These are phyloP conservation scores for Otolemur garnettii DNA, from an alignment of 2,113 vertebrate genomes.

Conservation along the genomic window DNA sequence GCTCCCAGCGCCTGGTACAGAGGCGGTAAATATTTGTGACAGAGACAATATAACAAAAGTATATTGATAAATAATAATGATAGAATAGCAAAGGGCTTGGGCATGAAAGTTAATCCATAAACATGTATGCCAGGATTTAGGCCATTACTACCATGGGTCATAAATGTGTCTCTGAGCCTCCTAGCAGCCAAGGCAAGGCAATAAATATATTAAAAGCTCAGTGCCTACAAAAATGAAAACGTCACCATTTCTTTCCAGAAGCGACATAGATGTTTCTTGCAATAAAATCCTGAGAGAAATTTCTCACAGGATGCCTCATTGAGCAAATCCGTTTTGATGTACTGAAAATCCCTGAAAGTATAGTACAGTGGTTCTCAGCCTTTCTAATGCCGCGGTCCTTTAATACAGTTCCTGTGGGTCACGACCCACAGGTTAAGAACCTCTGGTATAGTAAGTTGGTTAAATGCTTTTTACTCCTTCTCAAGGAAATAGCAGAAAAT, in stretches of 20 bases:
- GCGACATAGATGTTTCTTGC: neutral
- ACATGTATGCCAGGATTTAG: neutral
- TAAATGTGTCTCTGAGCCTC: neutral
- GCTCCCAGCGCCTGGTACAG: neutral
- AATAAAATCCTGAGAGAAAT: neutral
- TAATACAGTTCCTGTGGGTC: too few relatives aligned
- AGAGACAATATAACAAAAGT: neutral
- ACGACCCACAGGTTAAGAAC: too few relatives aligned
- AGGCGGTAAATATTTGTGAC: neutral
- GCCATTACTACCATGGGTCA: neutral
- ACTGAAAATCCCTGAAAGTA: slow-evolving; percentile 5
- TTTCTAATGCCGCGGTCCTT: too few relatives aligned
- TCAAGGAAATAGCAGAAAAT: slow-evolving; percentile 36
- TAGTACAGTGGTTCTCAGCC: too few relatives aligned
- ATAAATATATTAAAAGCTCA: neutral
- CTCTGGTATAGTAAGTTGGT: neutral
- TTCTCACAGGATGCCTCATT: neutral
- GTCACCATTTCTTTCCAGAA: neutral
- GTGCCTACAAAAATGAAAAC: neutral
- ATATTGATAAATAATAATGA: neutral
- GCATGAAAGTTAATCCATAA: neutral
- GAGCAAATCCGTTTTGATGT: neutral
- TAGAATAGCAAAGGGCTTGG: neutral
- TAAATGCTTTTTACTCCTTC: slow-evolving; percentile 1
- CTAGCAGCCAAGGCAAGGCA: neutral